Conservation (phyloP, 2,113 vertebrate genomes). For the Octodon degus region DNA sequence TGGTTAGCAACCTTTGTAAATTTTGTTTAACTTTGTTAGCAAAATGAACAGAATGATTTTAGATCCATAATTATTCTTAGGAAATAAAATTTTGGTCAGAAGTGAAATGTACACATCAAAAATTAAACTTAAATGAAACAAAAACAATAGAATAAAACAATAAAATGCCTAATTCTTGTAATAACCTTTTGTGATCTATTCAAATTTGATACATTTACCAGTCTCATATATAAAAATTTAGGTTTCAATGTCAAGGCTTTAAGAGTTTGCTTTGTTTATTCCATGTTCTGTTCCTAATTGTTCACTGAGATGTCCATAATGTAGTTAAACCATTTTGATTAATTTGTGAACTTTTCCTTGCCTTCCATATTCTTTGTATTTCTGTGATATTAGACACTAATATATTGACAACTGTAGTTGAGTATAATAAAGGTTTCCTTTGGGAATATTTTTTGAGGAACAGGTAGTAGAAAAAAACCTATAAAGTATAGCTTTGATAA, state of each 20-base stretch:
- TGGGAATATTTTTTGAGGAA: neutral
- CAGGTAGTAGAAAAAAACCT: neutral
- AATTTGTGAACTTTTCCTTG: conserved; percentile 59
- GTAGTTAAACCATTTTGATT: conserved; percentile 49
- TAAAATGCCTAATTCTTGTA: conserved; percentile 41
- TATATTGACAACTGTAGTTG: neutral
- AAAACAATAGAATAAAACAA: neutral
- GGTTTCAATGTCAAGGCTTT: neutral
- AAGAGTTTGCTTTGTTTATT: conserved; percentile 56
- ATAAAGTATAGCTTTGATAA: neutral
- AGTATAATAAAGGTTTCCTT: conserved; percentile 30
- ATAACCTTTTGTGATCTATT: conserved; percentile 38
- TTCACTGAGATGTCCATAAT: neutral
- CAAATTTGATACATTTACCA: neutral
- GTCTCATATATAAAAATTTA: neutral
- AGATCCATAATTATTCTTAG: neutral
- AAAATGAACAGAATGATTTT: conserved; percentile 17
- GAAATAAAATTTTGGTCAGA: conserved; percentile 43
- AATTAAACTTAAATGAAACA: neutral
- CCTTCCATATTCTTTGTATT: conserved; percentile 18
- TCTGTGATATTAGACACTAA: neutral
- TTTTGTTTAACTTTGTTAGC: neutral
- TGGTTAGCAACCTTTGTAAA: too few relatives aligned
- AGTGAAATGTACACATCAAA: conserved; percentile 2
- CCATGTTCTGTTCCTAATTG: conserved; percentile 35